Conservation (phyloP, 2,797 vertebrate genomes). For the Forpus xanthops region DNA sequence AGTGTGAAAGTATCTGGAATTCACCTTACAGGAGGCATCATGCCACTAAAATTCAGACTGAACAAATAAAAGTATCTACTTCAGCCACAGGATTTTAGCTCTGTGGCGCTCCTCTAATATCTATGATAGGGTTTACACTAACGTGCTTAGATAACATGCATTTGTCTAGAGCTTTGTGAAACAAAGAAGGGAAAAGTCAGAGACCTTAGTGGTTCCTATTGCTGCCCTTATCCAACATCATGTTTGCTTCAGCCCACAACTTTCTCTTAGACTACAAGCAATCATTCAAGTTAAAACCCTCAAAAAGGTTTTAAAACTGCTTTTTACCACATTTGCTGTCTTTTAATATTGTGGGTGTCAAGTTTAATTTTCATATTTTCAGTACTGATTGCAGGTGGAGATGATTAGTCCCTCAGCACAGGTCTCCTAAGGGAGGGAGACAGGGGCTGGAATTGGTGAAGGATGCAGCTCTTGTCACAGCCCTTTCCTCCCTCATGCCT, state of each 20-base stretch:
- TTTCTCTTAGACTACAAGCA: neutral
- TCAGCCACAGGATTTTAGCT: neutral
- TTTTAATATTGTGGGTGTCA: neutral
- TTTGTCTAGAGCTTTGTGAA: neutral
- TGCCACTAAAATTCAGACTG: neutral
- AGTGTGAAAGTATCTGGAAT: neutral
- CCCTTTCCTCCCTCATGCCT: fast-evolving
- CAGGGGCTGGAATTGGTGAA: neutral
- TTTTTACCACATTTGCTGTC: neutral
- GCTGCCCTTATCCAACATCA: neutral
- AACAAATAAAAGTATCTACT: neutral
- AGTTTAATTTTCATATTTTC: neutral
- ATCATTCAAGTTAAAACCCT: neutral
- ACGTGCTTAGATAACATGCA: neutral
- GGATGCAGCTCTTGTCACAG: neutral
- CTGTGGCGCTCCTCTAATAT: neutral
- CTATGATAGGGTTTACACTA: neutral
- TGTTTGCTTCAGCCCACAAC: neutral
- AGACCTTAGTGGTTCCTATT: neutral
- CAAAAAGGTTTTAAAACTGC: neutral
- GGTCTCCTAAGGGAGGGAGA: neutral
- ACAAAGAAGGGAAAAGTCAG: neutral
- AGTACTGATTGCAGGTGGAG: neutral
- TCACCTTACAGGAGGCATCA: neutral
- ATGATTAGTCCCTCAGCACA: neutral